A percentile compares a stretch with the other conserved stretches of the same genome.
These are phyloP conservation scores for Lepisosteus osseus DNA, from an alignment of 2,113 vertebrate species.

Conservation along the genomic window DNA sequence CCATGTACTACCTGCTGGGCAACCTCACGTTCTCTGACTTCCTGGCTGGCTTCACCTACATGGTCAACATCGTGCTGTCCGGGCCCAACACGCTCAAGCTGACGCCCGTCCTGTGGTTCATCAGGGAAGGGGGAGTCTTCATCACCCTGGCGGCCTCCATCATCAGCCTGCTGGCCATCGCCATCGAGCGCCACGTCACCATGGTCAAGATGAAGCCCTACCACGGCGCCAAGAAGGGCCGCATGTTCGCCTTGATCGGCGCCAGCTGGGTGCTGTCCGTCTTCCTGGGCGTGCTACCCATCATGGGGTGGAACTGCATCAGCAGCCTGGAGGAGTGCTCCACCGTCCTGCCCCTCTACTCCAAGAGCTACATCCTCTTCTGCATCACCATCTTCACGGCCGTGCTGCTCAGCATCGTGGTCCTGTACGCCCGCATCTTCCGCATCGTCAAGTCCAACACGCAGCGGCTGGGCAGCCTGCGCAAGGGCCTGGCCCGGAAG, in stretches of 20 bases:
- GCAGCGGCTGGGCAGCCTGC: constrained; percentile 45
- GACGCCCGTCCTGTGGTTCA: constrained; percentile 81
- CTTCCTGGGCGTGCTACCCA: constrained; percentile 74
- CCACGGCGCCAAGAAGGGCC: constrained; percentile 66
- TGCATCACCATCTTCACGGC: constrained; percentile 74
- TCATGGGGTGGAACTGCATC: constrained; percentile 87
- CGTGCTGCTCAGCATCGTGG: constrained; percentile 76
- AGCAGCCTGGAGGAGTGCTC: constrained; percentile 70
- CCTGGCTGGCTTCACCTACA: constrained; percentile 81
- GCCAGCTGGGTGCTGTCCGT: constrained; percentile 74
- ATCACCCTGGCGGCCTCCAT: constrained; percentile 80
- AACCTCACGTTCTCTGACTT: constrained; percentile 86
- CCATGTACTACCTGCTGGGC: constrained; percentile 85
- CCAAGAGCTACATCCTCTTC: constrained; percentile 83
- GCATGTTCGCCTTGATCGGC: constrained; percentile 73
- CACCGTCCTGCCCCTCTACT: constrained; percentile 82
- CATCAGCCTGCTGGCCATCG: constrained; percentile 84
- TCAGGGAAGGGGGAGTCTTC: constrained; percentile 81
- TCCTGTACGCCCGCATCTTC: constrained; percentile 81
- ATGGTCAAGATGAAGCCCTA: constrained; percentile 80
- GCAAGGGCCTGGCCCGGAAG: constrained; percentile 52
- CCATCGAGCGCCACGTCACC: constrained; percentile 83
- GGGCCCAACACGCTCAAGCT: constrained; percentile 76
- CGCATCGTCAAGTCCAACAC: constrained; percentile 78
- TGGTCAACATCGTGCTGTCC: constrained; percentile 81